Evolutionary conservation across 2,888 invertebrate genomes (phyloP).

Genomic region (Agonopterix alstromeriana): DNA sequence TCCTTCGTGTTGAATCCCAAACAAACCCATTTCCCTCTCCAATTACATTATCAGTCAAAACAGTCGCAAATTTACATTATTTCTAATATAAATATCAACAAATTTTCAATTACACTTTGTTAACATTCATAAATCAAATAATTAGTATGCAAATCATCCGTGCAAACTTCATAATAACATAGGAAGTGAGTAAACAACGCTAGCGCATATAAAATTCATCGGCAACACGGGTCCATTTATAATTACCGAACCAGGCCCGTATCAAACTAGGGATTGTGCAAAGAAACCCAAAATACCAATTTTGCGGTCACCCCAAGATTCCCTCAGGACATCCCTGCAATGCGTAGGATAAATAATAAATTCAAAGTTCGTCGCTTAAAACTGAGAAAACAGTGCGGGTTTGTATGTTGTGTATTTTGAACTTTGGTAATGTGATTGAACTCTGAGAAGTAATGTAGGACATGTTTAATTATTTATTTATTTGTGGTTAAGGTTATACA

Average conservation of each 20-base stretch:
- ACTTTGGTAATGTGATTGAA: no score
- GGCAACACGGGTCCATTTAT: slow-evolving; percentile 33
- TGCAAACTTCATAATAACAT: no score
- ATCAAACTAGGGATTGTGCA: slow-evolving; percentile 26
- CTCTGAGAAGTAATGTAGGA: neutral
- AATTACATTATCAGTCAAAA: no score
- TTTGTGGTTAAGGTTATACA: no score
- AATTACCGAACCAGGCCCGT: slow-evolving; percentile 30
- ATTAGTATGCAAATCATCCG: no score
- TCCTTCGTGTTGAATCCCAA: no score
- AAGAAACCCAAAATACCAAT: slow-evolving; percentile 32
- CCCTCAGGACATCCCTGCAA: slow-evolving; percentile 26
- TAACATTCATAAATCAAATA: no score
- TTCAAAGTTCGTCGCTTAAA: slow-evolving; percentile 16
- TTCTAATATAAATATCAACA: no score
- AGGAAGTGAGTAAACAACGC: slow-evolving; percentile 5
- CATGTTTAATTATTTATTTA: no score
- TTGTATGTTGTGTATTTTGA: neutral
- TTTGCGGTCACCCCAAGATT: slow-evolving; percentile 27
- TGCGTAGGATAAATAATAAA: slow-evolving; percentile 31
- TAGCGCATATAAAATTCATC: slow-evolving; percentile 26
- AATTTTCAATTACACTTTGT: no score
- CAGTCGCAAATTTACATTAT: no score
- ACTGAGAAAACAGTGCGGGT: slow-evolving; percentile 3
- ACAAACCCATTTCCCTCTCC: no score